phyloP scores from a whole-genome alignment of 2,888 invertebrate species.

The Exephanes ischioxanthus region DNA sequence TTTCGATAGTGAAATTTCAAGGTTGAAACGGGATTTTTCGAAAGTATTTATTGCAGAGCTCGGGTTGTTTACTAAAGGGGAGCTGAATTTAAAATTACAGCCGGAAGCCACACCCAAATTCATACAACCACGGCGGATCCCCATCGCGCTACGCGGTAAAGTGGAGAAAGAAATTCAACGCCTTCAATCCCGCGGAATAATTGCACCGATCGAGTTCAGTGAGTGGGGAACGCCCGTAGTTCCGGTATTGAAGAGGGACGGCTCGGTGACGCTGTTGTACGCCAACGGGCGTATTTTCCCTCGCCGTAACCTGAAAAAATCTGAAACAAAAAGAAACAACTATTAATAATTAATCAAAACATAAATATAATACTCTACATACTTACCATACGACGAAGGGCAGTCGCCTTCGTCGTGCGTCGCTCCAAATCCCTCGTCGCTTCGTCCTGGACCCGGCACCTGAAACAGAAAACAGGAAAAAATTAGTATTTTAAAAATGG shows the following conservation, averaged over 20 bases:
- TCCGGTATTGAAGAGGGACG: constrained; percentile 72
- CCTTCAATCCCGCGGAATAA: constrained; percentile 40
- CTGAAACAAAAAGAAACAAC: no score
- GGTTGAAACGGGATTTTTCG: not conserved
- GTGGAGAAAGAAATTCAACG: constrained; percentile 3
- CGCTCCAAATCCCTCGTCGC: no score
- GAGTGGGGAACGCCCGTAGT: constrained; percentile 77
- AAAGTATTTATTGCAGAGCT: constrained; percentile 38
- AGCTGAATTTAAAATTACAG: constrained; percentile 28
- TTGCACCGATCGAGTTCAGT: constrained; percentile 67
- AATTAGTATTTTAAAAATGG: no score
- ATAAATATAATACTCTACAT: no score
- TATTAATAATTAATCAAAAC: no score
- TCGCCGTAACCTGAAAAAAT: no score
- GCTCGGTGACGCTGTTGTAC: no score
- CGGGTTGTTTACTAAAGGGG: constrained; percentile 36
- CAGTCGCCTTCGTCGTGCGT: no score
- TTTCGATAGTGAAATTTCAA: constrained; percentile 11
- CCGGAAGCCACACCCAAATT: constrained; percentile 69
- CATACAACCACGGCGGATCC: constrained; percentile 45
- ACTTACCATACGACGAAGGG: no score
- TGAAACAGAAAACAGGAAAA: no score
- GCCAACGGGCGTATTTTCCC: no score
- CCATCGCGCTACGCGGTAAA: constrained; percentile 4
- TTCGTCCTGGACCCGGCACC: no score